phyloP scores from a whole-genome alignment of 2,888 invertebrate species.

The Parapristionchus giblindavisi region DNA sequence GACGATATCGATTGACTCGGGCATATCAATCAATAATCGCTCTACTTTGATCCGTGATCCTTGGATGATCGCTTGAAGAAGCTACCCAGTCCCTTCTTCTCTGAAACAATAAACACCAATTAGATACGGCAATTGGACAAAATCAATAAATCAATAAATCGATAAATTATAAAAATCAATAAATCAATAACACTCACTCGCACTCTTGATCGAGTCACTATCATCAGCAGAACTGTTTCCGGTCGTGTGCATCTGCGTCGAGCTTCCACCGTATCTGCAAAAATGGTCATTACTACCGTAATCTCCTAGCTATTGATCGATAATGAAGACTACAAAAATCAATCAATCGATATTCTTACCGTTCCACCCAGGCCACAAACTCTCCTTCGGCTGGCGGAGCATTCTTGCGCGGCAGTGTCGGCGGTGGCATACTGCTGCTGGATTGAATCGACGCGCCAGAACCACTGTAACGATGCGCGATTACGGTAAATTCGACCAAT shows the following conservation, averaged over 20 bases:
- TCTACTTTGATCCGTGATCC: neutral
- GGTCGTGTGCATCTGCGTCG: constrained; percentile 6
- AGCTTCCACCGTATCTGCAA: constrained; percentile 28
- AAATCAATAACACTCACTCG: constrained; percentile 16
- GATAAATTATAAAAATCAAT: neutral
- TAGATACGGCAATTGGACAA: neutral
- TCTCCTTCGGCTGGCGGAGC: constrained; percentile 39
- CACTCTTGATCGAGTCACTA: constrained; percentile 35
- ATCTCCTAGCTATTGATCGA: too few relatives aligned
- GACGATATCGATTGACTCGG: too few relatives aligned
- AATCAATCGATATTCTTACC: neutral
- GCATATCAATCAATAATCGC: too few relatives aligned
- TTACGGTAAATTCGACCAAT: too few relatives aligned
- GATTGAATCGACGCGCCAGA: too few relatives aligned
- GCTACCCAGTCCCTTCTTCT: constrained; percentile 28
- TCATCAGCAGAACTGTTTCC: constrained; percentile 31
- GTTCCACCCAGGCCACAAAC: constrained; percentile 55
- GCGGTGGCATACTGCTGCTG: constrained; percentile 3
- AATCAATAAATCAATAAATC: neutral
- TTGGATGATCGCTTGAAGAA: constrained; percentile 28
- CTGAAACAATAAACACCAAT: constrained; percentile 6
- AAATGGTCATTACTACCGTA: neutral
- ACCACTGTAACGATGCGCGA: too few relatives aligned
- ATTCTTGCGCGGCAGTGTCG: constrained; percentile 3
- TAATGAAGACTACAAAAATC: too few relatives aligned